phyloP scores from a whole-genome alignment of 2,888 invertebrate genomes.

The Nebria brevicollis region DNA sequence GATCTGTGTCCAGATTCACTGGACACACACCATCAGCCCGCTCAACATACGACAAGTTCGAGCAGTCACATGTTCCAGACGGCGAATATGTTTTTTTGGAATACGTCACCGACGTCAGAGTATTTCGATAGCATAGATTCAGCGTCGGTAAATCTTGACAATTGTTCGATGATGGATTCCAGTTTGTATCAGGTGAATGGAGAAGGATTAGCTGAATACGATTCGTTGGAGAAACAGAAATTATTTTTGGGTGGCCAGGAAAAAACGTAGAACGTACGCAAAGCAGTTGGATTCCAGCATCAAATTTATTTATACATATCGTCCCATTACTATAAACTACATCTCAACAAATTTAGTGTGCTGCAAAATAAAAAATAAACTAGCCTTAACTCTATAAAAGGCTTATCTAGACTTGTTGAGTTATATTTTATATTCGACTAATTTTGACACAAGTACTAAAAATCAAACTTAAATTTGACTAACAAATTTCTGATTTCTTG shows the following conservation, averaged over 20 bases:
- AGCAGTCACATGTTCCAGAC: conserved; percentile 60
- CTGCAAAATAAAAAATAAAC: no score
- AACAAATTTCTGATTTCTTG: conserved; percentile 42
- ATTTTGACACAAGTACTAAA: conserved; percentile 11
- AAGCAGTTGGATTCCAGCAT: conserved; percentile 28
- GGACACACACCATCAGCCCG: conserved; percentile 60
- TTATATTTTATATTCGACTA: background rate
- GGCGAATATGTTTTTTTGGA: conserved; percentile 69
- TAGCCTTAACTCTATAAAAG: no score
- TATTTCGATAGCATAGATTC: conserved; percentile 79
- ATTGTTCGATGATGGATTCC: conserved; percentile 58
- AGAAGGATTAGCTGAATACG: conserved; percentile 69
- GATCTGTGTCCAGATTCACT: conserved; percentile 65
- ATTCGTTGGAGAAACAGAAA: conserved; percentile 63
- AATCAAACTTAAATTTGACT: conserved; percentile 41
- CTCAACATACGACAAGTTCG: conserved; percentile 56
- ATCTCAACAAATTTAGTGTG: background rate
- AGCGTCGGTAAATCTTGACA: conserved; percentile 55
- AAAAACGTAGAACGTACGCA: conserved; percentile 16
- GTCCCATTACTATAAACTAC: background rate
- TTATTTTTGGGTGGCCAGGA: conserved; percentile 3
- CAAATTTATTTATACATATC: conserved; percentile 14
- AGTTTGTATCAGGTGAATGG: conserved; percentile 64
- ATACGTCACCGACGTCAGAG: conserved; percentile 56
- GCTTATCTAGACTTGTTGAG: background rate